Evolutionary conservation across 2,888 invertebrate species (phyloP).

Genomic region (Epistrophe eligans): DNA sequence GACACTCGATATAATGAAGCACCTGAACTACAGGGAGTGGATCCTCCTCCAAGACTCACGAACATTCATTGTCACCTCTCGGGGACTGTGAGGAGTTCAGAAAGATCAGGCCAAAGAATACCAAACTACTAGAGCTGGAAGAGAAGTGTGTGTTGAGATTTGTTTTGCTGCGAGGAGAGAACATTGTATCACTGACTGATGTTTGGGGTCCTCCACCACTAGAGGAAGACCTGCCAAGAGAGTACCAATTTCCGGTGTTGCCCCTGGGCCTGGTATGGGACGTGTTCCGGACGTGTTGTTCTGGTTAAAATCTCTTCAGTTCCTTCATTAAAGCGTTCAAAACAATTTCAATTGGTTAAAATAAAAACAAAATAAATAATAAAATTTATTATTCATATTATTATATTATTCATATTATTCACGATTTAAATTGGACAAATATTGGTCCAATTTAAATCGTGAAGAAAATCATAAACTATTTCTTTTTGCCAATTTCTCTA

Average conservation of each 20-base stretch:
- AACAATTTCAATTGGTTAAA: too few relatives aligned
- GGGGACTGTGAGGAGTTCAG: constrained; percentile 99
- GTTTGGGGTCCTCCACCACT: constrained; percentile 99
- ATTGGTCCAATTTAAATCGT: too few relatives aligned
- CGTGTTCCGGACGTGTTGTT: constrained; percentile 97
- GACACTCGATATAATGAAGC: too few relatives aligned
- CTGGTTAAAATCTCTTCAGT: constrained; percentile 87
- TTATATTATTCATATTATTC: too few relatives aligned
- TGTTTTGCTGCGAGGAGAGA: constrained; percentile 97
- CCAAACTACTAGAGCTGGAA: constrained; percentile 94
- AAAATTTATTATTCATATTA: too few relatives aligned
- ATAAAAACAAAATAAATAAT: too few relatives aligned
- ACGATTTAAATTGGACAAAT: too few relatives aligned
- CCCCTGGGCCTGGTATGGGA: constrained; percentile 91
- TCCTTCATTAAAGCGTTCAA: too few relatives aligned
- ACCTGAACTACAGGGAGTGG: constrained; percentile 98
- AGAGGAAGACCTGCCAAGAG: constrained; percentile 97
- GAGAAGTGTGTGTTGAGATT: constrained; percentile 98
- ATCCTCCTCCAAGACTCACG: constrained; percentile 98
- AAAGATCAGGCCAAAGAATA: constrained; percentile 96
- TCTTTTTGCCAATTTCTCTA: too few relatives aligned
- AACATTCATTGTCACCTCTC: constrained; percentile 98
- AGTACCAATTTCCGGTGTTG: constrained; percentile 95
- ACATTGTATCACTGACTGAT: constrained; percentile 98
- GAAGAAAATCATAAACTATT: too few relatives aligned